Conservation (phyloP, 2,113 vertebrate genomes). For the Tauraco erythrolophus region DNA sequence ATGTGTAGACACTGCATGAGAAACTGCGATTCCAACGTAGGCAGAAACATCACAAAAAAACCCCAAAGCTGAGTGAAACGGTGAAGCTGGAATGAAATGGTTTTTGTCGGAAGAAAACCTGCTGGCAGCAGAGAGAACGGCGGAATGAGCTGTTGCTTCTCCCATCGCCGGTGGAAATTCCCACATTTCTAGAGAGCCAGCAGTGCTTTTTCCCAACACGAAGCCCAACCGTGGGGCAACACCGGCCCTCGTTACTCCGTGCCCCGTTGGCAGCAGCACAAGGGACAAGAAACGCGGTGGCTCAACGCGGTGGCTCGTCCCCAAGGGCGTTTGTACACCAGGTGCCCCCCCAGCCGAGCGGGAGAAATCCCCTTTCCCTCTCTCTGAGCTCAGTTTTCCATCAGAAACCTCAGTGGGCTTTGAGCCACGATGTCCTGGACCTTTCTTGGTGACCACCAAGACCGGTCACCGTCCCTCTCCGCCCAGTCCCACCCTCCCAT, state of each 20-base stretch:
- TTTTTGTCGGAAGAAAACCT: neutral
- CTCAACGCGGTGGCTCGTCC: accelerated
- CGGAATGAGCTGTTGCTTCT: neutral
- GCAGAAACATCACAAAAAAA: neutral
- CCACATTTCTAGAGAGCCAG: neutral
- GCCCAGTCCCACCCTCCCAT: neutral
- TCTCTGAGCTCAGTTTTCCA: neutral
- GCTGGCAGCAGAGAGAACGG: neutral
- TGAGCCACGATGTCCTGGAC: accelerated
- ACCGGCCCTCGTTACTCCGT: neutral
- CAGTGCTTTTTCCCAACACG: neutral
- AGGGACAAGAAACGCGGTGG: neutral
- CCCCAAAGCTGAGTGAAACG: neutral
- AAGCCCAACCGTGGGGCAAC: neutral
- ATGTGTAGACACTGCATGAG: neutral
- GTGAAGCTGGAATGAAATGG: neutral
- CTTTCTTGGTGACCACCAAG: accelerated
- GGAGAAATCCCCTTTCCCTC: neutral
- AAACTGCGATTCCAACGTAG: neutral
- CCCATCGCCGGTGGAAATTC: neutral
- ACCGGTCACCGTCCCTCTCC: neutral
- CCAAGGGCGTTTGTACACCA: neutral
- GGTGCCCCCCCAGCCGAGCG: accelerated
- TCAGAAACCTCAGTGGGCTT: accelerated
- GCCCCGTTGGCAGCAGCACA: neutral